phyloP scores from a whole-genome alignment of 2,113 vertebrate genomes.

The Azemiops feae region DNA sequence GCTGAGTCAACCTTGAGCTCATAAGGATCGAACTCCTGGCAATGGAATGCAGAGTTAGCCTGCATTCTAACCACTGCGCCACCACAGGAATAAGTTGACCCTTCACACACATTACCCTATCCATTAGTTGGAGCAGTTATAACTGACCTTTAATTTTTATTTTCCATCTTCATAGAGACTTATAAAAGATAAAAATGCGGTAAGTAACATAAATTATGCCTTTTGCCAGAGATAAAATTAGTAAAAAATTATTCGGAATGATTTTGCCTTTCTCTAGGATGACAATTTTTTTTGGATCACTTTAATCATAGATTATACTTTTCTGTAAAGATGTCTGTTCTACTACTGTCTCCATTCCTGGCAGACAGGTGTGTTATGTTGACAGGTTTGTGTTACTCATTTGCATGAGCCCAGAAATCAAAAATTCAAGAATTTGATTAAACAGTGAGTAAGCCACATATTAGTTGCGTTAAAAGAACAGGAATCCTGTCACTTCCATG shows the following conservation, averaged over 20 bases:
- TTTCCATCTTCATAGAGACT: not conserved
- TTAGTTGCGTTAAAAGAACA: not conserved
- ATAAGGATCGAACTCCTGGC: not conserved
- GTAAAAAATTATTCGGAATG: not conserved
- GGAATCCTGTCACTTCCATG: not conserved
- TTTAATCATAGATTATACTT: not conserved
- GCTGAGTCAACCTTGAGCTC: not conserved
- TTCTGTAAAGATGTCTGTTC: not conserved
- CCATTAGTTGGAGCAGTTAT: not conserved
- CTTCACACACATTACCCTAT: not conserved
- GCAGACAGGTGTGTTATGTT: not conserved
- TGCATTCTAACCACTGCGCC: not conserved
- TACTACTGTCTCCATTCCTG: not conserved
- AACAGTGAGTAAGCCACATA: not conserved
- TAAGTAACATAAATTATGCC: not conserved
- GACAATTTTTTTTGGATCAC: not conserved
- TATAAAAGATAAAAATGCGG: not conserved
- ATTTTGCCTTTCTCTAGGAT: not conserved
- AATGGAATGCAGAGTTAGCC: not conserved
- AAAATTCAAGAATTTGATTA: not conserved
- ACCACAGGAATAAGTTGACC: not conserved
- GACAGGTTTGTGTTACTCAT: not conserved
- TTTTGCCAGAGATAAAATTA: not conserved
- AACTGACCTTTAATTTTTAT: not conserved
- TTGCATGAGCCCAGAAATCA: not conserved